A percentile compares a stretch with the other conserved stretches of the same genome.
Evolutionary conservation across 2,797 vertebrate species (phyloP).

Genomic region (Oryzias sinensis): DNA sequence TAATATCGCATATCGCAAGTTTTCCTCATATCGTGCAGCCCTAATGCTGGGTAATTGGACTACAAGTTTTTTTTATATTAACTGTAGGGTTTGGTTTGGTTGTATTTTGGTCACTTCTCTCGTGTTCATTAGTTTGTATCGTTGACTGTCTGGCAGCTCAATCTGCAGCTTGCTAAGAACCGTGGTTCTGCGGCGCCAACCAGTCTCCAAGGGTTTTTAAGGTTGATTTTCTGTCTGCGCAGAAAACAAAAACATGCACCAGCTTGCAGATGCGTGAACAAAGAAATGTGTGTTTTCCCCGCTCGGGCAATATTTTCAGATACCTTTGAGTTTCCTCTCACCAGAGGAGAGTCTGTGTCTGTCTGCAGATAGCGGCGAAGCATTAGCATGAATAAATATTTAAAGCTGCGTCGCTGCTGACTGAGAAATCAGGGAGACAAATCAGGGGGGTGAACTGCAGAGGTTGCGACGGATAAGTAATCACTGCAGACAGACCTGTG

Average conservation of each 20-base stretch:
- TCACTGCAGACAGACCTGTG: slow-evolving; percentile 54
- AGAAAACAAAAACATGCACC: slow-evolving; percentile 9
- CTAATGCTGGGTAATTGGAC: slow-evolving; percentile 6
- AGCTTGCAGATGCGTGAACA: slow-evolving; percentile 21
- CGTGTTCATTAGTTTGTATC: slow-evolving; percentile 4
- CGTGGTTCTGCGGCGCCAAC: neutral
- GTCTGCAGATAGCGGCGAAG: slow-evolving; percentile 21
- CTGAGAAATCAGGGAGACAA: neutral
- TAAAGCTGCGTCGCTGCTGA: slow-evolving; percentile 25
- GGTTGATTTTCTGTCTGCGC: slow-evolving; percentile 5
- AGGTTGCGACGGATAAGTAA: slow-evolving; percentile 45
- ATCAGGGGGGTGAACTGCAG: slow-evolving; percentile 31
- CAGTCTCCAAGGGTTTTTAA: slow-evolving; percentile 5
- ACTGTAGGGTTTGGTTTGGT: neutral
- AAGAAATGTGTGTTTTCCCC: slow-evolving; percentile 35
- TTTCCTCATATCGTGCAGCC: too few species aligned
- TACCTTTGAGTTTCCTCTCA: slow-evolving; percentile 21
- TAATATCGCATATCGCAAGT: too few species aligned
- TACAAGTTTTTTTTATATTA: slow-evolving; percentile 1
- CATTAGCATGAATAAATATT: slow-evolving; percentile 33
- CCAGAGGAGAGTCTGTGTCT: neutral
- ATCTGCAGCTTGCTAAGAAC: slow-evolving; percentile 18
- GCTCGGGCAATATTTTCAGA: slow-evolving; percentile 37
- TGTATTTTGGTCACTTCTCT: neutral
- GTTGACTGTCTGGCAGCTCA: slow-evolving; percentile 12